Conservation (phyloP, 1,140 invertebrate species). For the Vanessa atalanta region DNA sequence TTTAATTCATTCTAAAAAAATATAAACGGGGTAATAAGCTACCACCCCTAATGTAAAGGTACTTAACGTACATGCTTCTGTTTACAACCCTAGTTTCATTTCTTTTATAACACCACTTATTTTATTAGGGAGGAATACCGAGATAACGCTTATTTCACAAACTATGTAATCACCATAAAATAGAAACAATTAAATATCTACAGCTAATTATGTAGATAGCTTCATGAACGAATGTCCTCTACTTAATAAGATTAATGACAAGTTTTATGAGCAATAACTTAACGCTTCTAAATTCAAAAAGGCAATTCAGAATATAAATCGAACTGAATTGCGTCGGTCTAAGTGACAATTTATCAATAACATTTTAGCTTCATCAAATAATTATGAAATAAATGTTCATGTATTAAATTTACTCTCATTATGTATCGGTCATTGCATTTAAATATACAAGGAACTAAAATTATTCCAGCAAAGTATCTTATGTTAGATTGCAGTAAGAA, state of each 20-base stretch:
- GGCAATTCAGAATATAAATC: conserved; percentile 18
- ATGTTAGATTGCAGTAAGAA: conserved; percentile 45
- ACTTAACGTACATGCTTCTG: conserved; percentile 58
- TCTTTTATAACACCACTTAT: conserved; percentile 49
- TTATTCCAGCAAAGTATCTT: conserved; percentile 33
- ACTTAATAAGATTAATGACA: conserved; percentile 47
- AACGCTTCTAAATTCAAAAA: conserved; percentile 29
- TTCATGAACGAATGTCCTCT: conserved; percentile 38
- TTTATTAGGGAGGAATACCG: conserved; percentile 10
- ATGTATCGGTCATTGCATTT: conserved; percentile 7
- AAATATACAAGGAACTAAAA: conserved; percentile 34
- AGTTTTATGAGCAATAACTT: conserved; percentile 44
- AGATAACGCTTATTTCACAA: conserved; percentile 39
- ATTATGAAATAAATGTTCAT: not conserved
- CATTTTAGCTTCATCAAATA: not conserved
- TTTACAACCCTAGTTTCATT: conserved; percentile 54
- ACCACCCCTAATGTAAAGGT: conserved; percentile 16
- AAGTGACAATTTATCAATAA: not conserved
- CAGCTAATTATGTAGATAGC: conserved; percentile 37
- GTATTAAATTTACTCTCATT: not conserved
- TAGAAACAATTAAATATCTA: conserved; percentile 18
- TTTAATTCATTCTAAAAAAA: not conserved
- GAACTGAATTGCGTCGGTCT: not conserved
- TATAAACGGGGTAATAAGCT: not conserved
- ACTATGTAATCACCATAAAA: conserved; percentile 61